Percentiles rank a stretch among this genome's conserved stretches.
Evolutionary conservation across 2,113 vertebrate species (phyloP).

Genomic region (Gopherus evgoodei): DNA sequence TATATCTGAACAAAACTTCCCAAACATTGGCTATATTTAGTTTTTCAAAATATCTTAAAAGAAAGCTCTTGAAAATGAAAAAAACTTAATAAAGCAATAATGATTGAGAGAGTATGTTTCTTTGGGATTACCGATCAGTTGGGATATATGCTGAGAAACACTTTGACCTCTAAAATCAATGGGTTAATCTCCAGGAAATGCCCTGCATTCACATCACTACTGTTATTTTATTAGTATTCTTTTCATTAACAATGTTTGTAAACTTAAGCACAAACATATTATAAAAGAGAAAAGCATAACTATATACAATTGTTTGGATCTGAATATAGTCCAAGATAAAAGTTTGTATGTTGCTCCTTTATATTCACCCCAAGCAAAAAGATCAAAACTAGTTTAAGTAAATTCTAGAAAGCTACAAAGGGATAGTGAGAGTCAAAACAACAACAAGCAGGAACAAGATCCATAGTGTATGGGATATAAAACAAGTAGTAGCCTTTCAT

Average conservation of each 20-base stretch:
- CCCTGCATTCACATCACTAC: background rate
- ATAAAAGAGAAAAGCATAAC: background rate
- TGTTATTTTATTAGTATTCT: background rate
- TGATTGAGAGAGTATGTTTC: background rate
- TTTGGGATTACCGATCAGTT: background rate
- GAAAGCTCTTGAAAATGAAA: background rate
- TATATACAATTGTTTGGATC: background rate
- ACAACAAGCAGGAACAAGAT: background rate
- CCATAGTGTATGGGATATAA: background rate
- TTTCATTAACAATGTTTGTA: background rate
- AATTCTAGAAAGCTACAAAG: background rate
- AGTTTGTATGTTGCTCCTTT: background rate
- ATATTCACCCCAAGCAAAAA: background rate
- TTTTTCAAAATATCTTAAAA: background rate
- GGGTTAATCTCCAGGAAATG: background rate
- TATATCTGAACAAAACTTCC: background rate
- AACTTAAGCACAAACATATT: background rate
- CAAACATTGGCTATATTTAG: background rate
- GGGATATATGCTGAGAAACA: background rate
- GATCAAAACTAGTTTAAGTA: background rate
- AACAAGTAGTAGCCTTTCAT: background rate
- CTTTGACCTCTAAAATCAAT: no score
- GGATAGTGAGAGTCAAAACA: background rate
- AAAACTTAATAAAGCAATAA: background rate
- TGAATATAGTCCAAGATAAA: background rate